Evolutionary conservation across 2,888 invertebrate species (phyloP), one percentile per base, ranked within the genome.

Genomic region (Unio pictorum): DNA sequence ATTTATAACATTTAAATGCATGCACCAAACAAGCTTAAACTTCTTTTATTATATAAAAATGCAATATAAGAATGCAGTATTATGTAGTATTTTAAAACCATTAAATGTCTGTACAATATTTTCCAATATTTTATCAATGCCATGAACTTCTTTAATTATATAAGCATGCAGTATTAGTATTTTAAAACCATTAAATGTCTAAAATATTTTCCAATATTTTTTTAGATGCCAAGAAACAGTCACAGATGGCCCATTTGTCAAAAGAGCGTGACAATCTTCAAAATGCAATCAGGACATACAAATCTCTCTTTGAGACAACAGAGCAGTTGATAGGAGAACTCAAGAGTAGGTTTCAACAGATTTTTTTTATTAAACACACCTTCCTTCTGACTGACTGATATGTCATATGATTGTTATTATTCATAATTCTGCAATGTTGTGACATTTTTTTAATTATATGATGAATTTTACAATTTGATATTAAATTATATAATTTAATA

Each of bases 161-260:
- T 30, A 30, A 30, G 30, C 1, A 30, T 30, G 30, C 30, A 30
- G 5, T 30, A 30, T 30, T 30, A 30, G 30, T 30, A 30, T 4
- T 30, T 30, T 3, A 30, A 30, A 0, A 30, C 30, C 30, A 30
- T 30, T 30, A 30, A 30, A 4, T 30, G 30, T 30, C 30, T 30
- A 5, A 4, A 30, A 30, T 30, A 30, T 30, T 30, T 30, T 30
- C 30, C 30, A 30, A 30, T 30, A 34, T n/a, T 64, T 28, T 80
- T 84, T 45, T 79, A 90, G 89, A 90, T 87, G 87, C 86, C 11
- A 87, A 87, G 81, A 90, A 89, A 65, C 89, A 90, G 76, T 75
- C 84, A 8, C 86, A 88, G 77, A 89, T 89, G 88, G 83, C 89
- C 60, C 76, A 84, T 17, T 80, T 90, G 66, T 86, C 88, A 15